A percentile compares a stretch with the other conserved stretches of the same genome.
phyloP scores from a whole-genome alignment of 2,113 vertebrate species.

The Baryphthengus martii region DNA sequence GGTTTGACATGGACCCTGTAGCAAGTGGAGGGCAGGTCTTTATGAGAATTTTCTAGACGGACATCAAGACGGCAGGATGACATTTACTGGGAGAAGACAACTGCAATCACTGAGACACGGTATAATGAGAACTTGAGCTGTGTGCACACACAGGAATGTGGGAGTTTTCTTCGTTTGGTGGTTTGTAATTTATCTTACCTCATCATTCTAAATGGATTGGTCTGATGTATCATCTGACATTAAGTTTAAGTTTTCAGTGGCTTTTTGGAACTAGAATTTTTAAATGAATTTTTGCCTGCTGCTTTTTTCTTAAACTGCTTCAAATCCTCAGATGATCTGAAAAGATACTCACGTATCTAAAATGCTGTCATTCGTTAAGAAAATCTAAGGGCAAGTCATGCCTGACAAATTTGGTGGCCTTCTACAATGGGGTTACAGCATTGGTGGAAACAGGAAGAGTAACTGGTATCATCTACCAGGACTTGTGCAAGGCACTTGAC shows the following conservation, averaged over 20 bases:
- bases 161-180: fast-evolving
- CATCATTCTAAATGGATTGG: neutral
- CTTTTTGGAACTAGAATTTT: neutral
- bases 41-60: neutral
- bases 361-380: neutral
- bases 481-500: neutral
- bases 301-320: neutral
- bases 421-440: neutral
- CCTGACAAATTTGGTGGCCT: neutral
- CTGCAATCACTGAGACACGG: fast-evolving
- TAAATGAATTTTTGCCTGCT: neutral
- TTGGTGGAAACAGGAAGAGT: neutral
- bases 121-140: neutral
- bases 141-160: neutral
- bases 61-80: neutral
- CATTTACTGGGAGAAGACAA: neutral
- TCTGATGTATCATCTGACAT: neutral
- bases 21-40: neutral
- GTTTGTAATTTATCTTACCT: neutral
- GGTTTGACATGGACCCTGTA: neutral
- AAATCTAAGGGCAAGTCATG: neutral
- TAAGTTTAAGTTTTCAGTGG: neutral
- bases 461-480: neutral
- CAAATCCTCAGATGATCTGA: neutral
- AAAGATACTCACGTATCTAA: neutral